These are phyloP conservation scores for Tragelaphus imberbis DNA, from an alignment of 2,113 vertebrate genomes.

Conservation along the genomic window DNA sequence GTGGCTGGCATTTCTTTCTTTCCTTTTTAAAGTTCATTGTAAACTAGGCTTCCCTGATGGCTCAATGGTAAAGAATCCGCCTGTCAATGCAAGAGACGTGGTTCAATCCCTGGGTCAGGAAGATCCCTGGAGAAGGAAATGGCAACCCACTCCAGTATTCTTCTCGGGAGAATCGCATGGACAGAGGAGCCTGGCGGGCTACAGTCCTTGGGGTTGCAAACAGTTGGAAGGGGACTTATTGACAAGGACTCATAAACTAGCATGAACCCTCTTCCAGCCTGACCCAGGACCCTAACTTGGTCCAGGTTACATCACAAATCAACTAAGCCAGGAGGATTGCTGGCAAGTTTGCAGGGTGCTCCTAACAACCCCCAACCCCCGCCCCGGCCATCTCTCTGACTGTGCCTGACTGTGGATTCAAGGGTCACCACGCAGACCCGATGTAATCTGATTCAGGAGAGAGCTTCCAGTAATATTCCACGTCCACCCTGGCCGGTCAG, in stretches of 20 bases:
- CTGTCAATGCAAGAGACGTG: background rate
- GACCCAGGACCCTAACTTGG: accelerated
- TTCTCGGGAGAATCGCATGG: background rate
- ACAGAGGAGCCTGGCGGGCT: background rate
- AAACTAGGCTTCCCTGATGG: background rate
- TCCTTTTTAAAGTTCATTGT: no score
- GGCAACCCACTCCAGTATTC: background rate
- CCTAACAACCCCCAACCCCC: accelerated
- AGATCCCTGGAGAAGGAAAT: background rate
- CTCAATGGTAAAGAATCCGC: background rate
- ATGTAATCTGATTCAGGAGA: no score
- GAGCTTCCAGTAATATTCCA: no score
- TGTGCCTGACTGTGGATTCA: accelerated
- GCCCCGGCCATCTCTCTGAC: accelerated
- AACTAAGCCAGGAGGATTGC: accelerated
- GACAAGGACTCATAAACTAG: accelerated
- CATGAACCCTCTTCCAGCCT: accelerated
- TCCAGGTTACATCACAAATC: accelerated
- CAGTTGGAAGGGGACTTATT: background rate
- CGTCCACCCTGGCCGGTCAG: accelerated
- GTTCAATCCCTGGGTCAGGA: background rate
- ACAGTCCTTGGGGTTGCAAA: background rate
- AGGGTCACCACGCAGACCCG: accelerated
- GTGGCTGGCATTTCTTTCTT: no score
- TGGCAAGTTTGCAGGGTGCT: no score